Evolutionary conservation across 2,113 vertebrate genomes (phyloP).

Genomic region (Ailuropoda melanoleuca): DNA sequence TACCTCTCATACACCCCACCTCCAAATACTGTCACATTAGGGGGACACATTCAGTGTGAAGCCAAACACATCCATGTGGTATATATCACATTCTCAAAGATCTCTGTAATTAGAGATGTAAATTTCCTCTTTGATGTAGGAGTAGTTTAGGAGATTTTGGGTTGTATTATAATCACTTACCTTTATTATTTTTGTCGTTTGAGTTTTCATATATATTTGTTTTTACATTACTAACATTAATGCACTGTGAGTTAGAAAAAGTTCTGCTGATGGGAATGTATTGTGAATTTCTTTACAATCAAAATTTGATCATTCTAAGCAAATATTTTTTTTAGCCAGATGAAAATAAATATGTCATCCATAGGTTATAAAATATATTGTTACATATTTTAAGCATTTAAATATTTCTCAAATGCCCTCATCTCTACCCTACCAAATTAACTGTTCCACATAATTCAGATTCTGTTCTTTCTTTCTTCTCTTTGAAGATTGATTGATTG

Average conservation of each 20-base stretch:
- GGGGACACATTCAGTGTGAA: neutral
- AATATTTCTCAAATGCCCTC: neutral
- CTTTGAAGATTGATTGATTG: neutral
- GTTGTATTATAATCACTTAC: neutral
- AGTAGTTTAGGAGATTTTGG: neutral
- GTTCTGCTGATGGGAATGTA: neutral
- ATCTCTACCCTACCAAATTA: neutral
- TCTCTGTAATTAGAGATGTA: neutral
- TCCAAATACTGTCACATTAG: neutral
- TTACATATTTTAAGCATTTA: neutral
- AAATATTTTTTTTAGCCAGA: neutral
- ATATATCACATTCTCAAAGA: neutral
- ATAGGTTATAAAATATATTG: neutral
- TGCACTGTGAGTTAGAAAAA: neutral
- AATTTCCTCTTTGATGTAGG: neutral
- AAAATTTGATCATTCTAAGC: neutral
- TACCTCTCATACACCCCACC: no score
- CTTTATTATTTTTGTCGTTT: neutral
- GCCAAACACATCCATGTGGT: neutral
- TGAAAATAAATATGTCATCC: neutral
- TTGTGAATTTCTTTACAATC: neutral
- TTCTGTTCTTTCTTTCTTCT: neutral
- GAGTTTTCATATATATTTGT: neutral
- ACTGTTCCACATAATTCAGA: neutral
- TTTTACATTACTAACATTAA: neutral